A percentile compares a stretch with the other conserved stretches of the same genome.
phyloP scores from a whole-genome alignment of 2,888 invertebrate species.

The Sphaerophoria rueppellii region DNA sequence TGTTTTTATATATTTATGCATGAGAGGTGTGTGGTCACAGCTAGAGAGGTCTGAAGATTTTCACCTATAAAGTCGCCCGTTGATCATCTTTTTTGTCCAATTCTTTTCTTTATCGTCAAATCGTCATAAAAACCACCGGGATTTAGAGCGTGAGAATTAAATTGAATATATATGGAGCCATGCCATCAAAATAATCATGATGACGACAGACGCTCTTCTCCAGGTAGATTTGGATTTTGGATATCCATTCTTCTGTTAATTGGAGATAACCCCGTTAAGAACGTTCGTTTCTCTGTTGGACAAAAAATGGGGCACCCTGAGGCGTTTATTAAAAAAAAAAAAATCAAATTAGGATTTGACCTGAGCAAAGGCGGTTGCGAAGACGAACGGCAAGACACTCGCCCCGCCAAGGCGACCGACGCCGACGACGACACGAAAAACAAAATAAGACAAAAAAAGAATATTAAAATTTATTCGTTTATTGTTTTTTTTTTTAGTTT shows the following conservation, averaged over 20 bases:
- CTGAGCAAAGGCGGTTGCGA: constrained; percentile 9
- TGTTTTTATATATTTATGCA: background rate
- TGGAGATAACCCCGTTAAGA: constrained; percentile 56
- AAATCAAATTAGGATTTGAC: constrained; percentile 24
- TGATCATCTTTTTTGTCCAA: background rate
- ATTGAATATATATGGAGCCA: constrained; percentile 41
- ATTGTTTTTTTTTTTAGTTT: constrained; percentile 42
- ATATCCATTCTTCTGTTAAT: constrained; percentile 61
- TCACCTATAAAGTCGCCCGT: background rate
- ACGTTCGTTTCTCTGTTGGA: background rate
- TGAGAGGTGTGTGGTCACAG: constrained; percentile 47
- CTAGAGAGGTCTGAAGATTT: background rate
- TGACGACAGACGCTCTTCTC: background rate
- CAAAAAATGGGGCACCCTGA: constrained; percentile 49
- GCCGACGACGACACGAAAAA: constrained; percentile 9
- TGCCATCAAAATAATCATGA: background rate
- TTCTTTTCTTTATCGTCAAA: constrained; percentile 8
- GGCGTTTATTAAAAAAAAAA: constrained; percentile 12
- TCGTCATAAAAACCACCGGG: constrained; percentile 63
- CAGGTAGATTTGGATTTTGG: constrained; percentile 58
- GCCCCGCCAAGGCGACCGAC: constrained; percentile 25
- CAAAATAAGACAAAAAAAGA: constrained; percentile 49
- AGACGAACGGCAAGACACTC: constrained; percentile 39
- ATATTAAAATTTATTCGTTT: constrained; percentile 50
- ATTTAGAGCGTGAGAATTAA: constrained; percentile 72